Evolutionary conservation across 2,113 vertebrate genomes (phyloP), one percentile per base, ranked within the genome.

Genomic region (Vanacampus margaritifer): DNA sequence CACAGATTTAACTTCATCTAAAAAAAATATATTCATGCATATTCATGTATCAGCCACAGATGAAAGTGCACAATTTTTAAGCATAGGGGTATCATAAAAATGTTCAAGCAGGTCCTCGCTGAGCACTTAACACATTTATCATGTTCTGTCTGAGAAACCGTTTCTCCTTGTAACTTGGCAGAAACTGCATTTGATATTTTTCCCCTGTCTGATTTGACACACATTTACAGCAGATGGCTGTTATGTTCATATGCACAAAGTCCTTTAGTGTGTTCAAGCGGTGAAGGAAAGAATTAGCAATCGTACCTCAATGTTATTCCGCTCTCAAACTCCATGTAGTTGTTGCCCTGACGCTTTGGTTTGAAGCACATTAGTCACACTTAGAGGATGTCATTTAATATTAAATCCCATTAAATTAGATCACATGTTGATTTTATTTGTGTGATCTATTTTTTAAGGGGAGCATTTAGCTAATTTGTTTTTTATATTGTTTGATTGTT

Each of bases 101-200:
- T 58, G 28, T 36, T 58, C 32, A 36, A 19, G 17, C 8, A 58
- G 56, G 56, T 35, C 32, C 32, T 58, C 19, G 19, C 57, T 59
- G 57, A 59, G 17, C 35, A 59, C 35, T 59, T 59, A 59, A 37
- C 16, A 32, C 28, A 59, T 59, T 59, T 59, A 59, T 59, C 57
- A 36, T 36, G 32, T 36, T 37, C 32, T 37, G 32, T 35, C 56
- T 58, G 6, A 28, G 17, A 57, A 32, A 57, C 23, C 24, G 16
- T 26, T 36, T 36, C 56, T 58, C 35, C 19, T 59, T 37, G 57
- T 36, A 59, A 36, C 57, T 36, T 59, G 32, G 57, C 32, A 59
- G 57, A 59, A 59, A 36, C 36, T 37, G n/a, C 57, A 37, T 36
- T 59, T 59, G 9, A 59, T 59, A 36, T 11, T 37, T 37, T 36